Base-by-base conservation (phyloP, 2,113 vertebrate genomes). In the Oxyura jamaicensis region DNA sequence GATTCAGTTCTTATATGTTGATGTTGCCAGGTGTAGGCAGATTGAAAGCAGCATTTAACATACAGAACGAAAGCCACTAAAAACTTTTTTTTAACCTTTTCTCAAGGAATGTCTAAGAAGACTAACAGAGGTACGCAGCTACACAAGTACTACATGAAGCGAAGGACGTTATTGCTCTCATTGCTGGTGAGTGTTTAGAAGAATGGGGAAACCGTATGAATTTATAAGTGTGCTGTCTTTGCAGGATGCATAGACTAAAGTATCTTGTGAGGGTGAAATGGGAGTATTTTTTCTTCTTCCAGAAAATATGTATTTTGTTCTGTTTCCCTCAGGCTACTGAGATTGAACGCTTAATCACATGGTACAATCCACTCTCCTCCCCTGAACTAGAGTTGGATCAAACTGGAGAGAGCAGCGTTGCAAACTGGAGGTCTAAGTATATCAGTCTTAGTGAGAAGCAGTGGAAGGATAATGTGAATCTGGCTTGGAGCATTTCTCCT, bases 91-190 rank as follows among this genome's bases (percentile, higher is more conserved):
- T 39, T 75, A 48, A 76, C 91, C 29, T 96, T 68, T 97, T 95
- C 90, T 69, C n/a, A 55, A 99, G 99, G 99, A 55, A 97, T 99
- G 91, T 99, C 99, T 23, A 99, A 99, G 97, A 99, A 99, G 95
- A 99, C 99, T 39, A 99, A 99, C 97, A 96, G 99, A 93, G 99
- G 99, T n/a, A 98, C 99, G 8, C 99, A 99, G 97, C 97, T 99
- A 25, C 99, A 99, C 96, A 99, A 99, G 91, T 99, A 99, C 97
- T 99, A 99, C 96, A 99, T 99, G 99, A 99, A 99, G 83, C 98
- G 99, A 52, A 98, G 99, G 75, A 99, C 99, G 0, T 97, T 99
- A 29, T 96, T 99, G 65, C 97, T 99, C 12, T 99, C 99, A 0
- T 93, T 99, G 90, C 95, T 99, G 98, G 99, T 99, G 97, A 97